phyloP scores from a whole-genome alignment of 2,797 vertebrate species.

The Botia kubotai region DNA sequence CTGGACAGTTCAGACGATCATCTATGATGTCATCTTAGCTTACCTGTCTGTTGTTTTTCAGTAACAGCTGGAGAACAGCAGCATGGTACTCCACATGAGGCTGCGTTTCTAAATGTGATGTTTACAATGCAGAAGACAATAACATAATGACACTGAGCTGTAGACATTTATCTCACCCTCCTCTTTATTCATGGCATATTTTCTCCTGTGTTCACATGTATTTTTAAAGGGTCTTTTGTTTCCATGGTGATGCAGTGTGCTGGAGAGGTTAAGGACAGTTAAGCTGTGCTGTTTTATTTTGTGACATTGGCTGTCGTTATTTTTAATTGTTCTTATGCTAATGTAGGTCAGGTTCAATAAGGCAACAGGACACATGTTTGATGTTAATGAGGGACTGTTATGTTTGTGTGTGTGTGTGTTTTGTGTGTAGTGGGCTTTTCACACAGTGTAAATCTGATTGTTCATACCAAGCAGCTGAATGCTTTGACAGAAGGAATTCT shows the following conservation, averaged over 20 bases:
- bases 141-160: not conserved
- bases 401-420: constrained; percentile 4
- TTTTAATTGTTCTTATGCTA: not conserved
- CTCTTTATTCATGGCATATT: constrained; percentile 6
- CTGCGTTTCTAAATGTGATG: not conserved
- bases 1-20: not conserved
- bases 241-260: constrained; percentile 32
- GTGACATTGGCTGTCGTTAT: not conserved
- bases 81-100: not conserved
- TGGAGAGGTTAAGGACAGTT: constrained; percentile 26
- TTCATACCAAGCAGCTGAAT: not conserved
- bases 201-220: not conserved
- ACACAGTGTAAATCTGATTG: not conserved
- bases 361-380: not conserved
- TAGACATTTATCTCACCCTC: not conserved
- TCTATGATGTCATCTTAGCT: no score
- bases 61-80: not conserved
- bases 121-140: not conserved
- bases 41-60: not conserved
- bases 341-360: constrained; percentile 30
- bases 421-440: not conserved
- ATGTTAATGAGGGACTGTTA: constrained; percentile 18
- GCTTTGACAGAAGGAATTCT: not conserved
- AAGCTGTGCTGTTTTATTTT: constrained; percentile 15
- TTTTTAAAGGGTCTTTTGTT: constrained; percentile 32